Conservation (phyloP, 30 jellyfish, hydroid and myxozoan genomes). For the Hydractinia echinata region DNA sequence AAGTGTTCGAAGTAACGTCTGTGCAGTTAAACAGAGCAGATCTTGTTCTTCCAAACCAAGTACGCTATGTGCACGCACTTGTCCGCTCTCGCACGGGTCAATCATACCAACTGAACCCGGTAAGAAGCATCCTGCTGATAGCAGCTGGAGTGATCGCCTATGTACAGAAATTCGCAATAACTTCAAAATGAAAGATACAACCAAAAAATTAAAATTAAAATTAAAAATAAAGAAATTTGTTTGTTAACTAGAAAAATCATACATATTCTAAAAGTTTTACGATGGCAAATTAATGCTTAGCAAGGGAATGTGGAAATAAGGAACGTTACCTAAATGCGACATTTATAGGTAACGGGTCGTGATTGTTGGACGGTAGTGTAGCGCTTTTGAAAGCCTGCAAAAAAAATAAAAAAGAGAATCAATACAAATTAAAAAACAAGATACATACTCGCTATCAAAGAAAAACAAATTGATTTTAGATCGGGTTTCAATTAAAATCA, state of each 20-base stretch:
- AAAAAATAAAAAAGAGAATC: background rate
- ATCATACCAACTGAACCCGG: slow-evolving; percentile 93
- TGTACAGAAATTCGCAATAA: background rate
- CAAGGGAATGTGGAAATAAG: background rate
- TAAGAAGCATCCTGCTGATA: slow-evolving; percentile 76
- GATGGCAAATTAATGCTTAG: too few relatives aligned
- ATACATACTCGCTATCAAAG: too few relatives aligned
- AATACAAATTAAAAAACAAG: too few relatives aligned
- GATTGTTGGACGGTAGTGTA: slow-evolving; percentile 63
- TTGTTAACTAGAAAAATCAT: too few relatives aligned
- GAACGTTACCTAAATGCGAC: slow-evolving; percentile 76
- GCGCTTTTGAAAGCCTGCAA: slow-evolving; percentile 82
- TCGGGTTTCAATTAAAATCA: too few relatives aligned
- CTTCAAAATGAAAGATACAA: too few relatives aligned
- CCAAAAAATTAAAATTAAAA: too few relatives aligned
- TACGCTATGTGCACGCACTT: slow-evolving; percentile 91
- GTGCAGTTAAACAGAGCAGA: slow-evolving; percentile 71
- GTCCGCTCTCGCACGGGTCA: slow-evolving; percentile 97
- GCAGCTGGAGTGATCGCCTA: slow-evolving; percentile 87
- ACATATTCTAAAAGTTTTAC: too few relatives aligned
- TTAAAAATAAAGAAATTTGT: too few relatives aligned
- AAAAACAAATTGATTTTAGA: too few relatives aligned
- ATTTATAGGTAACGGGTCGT: slow-evolving; percentile 73
- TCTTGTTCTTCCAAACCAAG: slow-evolving; percentile 82
- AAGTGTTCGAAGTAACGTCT: slow-evolving; percentile 62